Conservation (phyloP, 1,140 invertebrate species). For the Whitmania pigra region DNA sequence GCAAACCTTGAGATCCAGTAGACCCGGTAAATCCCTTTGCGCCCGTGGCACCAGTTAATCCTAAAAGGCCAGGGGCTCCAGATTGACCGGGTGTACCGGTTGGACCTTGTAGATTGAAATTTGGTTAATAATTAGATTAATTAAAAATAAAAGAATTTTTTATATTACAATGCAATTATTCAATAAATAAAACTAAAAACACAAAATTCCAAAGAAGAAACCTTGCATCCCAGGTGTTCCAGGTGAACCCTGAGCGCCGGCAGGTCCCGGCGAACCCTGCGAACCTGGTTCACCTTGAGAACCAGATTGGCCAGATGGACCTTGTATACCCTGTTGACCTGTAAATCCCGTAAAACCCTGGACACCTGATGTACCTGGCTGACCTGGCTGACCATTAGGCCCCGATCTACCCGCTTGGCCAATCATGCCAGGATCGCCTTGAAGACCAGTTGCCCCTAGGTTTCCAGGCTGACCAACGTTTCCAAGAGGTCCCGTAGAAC, state of each 20-base stretch:
- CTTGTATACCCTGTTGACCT: constrained; percentile 6
- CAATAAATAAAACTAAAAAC: neutral
- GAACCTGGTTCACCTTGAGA: neutral
- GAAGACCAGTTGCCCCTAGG: constrained; percentile 4
- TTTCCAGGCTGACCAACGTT: constrained; percentile 9
- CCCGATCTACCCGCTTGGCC: neutral
- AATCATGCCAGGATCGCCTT: neutral
- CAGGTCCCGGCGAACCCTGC: neutral
- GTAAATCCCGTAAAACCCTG: constrained; percentile 14
- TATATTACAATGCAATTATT: neutral
- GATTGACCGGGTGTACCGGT: neutral
- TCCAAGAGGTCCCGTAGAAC: constrained; percentile 15
- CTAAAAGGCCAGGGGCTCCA: neutral
- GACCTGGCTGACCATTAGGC: neutral
- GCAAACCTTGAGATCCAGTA: constrained; percentile 2
- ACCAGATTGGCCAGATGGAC: constrained; percentile 11
- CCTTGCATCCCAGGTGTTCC: neutral
- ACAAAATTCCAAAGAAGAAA: neutral
- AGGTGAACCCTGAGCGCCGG: neutral
- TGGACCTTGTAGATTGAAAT: constrained; percentile 15
- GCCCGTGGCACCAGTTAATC: constrained; percentile 14
- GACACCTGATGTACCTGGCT: neutral
- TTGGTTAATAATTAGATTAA: neutral
- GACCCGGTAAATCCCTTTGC: constrained; percentile 10
- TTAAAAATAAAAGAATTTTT: neutral